Conservation (phyloP, 2,113 vertebrate genomes). For the Sapajus apella region DNA sequence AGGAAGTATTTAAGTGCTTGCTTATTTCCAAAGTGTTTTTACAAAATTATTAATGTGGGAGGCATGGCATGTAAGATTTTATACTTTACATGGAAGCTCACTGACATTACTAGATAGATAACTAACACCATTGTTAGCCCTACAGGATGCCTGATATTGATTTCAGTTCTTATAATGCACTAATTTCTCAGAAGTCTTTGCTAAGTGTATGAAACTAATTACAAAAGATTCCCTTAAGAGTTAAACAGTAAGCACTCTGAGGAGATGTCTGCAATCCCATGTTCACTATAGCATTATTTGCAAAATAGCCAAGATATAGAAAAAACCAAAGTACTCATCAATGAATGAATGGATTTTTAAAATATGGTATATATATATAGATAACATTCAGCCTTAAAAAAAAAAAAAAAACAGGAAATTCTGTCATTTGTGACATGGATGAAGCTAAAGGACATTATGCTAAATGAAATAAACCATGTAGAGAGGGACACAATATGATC, state of each 20-base stretch:
- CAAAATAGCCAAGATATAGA: neutral
- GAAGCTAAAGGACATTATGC: neutral
- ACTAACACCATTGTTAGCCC: neutral
- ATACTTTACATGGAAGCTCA: neutral
- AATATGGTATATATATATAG: neutral
- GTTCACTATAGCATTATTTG: neutral
- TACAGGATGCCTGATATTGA: neutral
- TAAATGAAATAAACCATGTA: neutral
- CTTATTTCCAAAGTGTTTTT: neutral
- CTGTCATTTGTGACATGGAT: neutral
- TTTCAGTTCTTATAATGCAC: neutral
- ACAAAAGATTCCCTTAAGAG: neutral
- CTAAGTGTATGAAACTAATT: neutral
- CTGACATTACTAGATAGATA: neutral
- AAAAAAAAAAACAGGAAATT: neutral
- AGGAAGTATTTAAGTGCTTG: neutral
- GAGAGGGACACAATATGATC: neutral
- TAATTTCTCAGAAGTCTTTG: neutral
- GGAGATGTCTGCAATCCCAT: neutral
- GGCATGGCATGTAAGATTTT: neutral
- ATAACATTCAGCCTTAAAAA: neutral
- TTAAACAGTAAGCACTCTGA: neutral
- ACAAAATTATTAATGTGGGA: neutral
- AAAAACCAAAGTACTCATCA: neutral
- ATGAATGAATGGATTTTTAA: neutral